phyloP scores from a whole-genome alignment of 2,888 invertebrate species.

The Mythimna impura region DNA sequence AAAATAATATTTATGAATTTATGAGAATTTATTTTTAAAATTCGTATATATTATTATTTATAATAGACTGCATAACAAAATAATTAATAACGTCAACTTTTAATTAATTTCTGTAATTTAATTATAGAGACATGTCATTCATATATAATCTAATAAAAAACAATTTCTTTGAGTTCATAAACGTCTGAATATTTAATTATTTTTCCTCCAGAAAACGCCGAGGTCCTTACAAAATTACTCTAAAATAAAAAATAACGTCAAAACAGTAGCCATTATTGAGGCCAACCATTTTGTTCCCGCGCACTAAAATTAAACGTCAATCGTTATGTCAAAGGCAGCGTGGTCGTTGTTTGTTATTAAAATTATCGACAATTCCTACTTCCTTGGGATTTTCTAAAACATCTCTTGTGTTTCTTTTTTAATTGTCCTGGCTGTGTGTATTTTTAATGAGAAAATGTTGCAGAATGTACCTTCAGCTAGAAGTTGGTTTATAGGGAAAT shows the following conservation, averaged over 20 bases:
- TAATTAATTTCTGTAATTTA: not conserved
- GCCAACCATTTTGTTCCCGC: constrained; percentile 75
- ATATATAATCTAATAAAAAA: not conserved
- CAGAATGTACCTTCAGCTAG: constrained; percentile 25
- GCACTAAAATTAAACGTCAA: constrained; percentile 89
- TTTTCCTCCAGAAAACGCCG: not conserved
- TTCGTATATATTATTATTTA: not conserved
- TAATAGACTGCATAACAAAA: too few species aligned
- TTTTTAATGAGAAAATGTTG: constrained; percentile 46
- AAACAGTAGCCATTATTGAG: constrained; percentile 72
- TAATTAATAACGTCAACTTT: not conserved
- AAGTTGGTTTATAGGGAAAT: constrained; percentile 22
- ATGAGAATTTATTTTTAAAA: not conserved
- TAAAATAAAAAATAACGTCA: constrained; percentile 48
- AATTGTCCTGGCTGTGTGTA: constrained; percentile 58
- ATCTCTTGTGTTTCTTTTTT: constrained; percentile 71
- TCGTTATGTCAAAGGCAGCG: constrained; percentile 82
- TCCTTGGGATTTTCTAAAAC: constrained; percentile 81
- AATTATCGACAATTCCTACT: constrained; percentile 83
- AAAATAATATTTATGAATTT: not conserved
- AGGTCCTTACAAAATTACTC: constrained; percentile 15
- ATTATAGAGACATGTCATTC: not conserved
- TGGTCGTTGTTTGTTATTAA: constrained; percentile 83
- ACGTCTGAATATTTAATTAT: not conserved
- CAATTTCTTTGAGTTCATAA: not conserved